These are phyloP conservation scores for Anolis sagrei DNA, from an alignment of 2,113 vertebrate genomes.

Conservation along the genomic window DNA sequence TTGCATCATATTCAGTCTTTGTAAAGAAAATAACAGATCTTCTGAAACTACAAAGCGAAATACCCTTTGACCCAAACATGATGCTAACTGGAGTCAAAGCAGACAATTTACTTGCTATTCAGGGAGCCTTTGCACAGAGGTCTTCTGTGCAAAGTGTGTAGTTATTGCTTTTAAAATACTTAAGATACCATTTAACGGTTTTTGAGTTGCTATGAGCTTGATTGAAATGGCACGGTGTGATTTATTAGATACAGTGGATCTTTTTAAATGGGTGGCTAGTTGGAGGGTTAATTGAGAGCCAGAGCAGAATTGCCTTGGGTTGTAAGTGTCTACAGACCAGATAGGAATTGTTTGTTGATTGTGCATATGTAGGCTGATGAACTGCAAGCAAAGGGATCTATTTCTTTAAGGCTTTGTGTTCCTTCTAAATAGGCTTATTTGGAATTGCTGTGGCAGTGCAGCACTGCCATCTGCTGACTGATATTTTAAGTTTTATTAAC, in stretches of 20 bases:
- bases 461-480: slow-evolving; percentile 77
- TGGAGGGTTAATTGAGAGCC: slow-evolving; percentile 28
- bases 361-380: slow-evolving; percentile 65
- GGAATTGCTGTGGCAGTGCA: slow-evolving; percentile 63
- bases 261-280: slow-evolving; percentile 44
- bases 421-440: slow-evolving; percentile 47
- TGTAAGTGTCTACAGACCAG: slow-evolving; percentile 48
- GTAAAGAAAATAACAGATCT: neutral
- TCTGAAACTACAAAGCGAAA: neutral
- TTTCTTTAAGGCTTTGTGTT: slow-evolving; percentile 38
- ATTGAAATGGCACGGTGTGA: neutral
- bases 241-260: slow-evolving; percentile 30
- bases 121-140: neutral
- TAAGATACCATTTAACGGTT: slow-evolving; percentile 15
- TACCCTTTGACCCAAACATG: neutral
- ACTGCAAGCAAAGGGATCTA: slow-evolving; percentile 66
- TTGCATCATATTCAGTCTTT: neutral
- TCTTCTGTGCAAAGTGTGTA: neutral
- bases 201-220: slow-evolving; percentile 11
- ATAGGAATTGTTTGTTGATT: slow-evolving; percentile 65
- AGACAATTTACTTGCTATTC: neutral
- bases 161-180: slow-evolving; percentile 22
- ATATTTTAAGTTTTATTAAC: slow-evolving; percentile 1
- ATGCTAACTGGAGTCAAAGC: neutral
- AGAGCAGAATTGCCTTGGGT: slow-evolving; percentile 35